phyloP scores from a whole-genome alignment of 2,888 invertebrate genomes.

The Drosophila kambysellisi region DNA sequence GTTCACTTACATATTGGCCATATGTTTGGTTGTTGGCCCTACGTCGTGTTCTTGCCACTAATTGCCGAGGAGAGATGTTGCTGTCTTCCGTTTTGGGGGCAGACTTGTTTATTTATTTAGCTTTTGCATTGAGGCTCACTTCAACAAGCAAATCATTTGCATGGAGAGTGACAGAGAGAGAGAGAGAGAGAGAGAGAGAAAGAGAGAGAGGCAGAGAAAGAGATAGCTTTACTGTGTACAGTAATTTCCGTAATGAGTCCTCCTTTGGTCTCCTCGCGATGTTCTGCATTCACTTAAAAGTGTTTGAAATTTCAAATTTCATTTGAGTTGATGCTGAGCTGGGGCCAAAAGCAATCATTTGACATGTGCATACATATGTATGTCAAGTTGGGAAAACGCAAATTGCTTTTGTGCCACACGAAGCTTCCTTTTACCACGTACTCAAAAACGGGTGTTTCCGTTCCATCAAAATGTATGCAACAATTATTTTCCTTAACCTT shows the following conservation, averaged over 20 bases:
- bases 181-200: constrained; percentile 1
- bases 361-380: constrained; percentile 60
- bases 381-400: constrained; percentile 54
- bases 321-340: constrained; percentile 47
- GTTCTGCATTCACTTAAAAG: constrained; percentile 62
- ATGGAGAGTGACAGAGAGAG: constrained; percentile 6
- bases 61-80: constrained; percentile 35
- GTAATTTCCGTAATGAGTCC: constrained; percentile 81
- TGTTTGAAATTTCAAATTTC: constrained; percentile 75
- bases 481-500: not conserved
- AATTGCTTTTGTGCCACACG: constrained; percentile 62
- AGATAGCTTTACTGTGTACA: constrained; percentile 52
- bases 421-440: constrained; percentile 10
- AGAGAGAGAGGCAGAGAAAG: constrained; percentile 7
- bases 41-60: constrained; percentile 25
- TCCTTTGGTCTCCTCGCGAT: constrained; percentile 36
- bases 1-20: constrained; percentile 20
- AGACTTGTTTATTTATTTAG: constrained; percentile 63
- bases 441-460: constrained; percentile 10
- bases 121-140: constrained; percentile 49
- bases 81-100: constrained; percentile 8
- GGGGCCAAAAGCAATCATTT: constrained; percentile 63
- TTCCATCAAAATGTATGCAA: not conserved
- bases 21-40: constrained; percentile 13
- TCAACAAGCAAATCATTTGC: constrained; percentile 69